Evolutionary conservation across 2,113 vertebrate genomes (phyloP).

Genomic region (Acanthisitta chloris): DNA sequence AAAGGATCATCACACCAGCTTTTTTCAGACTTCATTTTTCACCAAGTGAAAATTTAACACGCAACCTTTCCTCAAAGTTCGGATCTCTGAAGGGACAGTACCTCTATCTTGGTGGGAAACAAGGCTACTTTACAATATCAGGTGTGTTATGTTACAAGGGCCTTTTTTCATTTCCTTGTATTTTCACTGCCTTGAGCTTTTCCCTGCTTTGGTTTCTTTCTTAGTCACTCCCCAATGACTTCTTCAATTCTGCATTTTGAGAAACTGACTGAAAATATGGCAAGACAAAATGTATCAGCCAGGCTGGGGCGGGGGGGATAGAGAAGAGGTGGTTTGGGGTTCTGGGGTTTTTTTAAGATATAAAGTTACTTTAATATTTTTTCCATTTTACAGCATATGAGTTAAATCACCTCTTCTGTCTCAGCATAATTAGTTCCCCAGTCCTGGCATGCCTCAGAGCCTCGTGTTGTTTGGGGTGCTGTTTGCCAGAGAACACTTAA

Average conservation of each 20-base stretch:
- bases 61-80: background rate
- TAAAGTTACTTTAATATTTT: background rate
- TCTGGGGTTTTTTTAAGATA: background rate
- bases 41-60: constrained; percentile 64
- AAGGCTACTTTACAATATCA: background rate
- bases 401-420: background rate
- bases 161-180: background rate
- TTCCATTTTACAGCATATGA: background rate
- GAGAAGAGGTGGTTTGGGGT: background rate
- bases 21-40: constrained; percentile 73
- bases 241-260: background rate
- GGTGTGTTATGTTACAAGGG: background rate
- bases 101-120: background rate
- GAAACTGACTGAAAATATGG: background rate
- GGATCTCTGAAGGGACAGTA: background rate
- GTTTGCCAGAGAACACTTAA: constrained; percentile 42
- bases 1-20: constrained; percentile 62
- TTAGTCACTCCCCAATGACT: background rate
- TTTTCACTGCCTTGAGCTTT: background rate
- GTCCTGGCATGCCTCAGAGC: background rate
- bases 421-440: constrained; percentile 33
- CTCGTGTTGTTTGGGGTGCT: constrained; percentile 1
- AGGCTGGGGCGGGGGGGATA: background rate
- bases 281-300: background rate
- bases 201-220: background rate